These are phyloP conservation scores for Paramisgurnus dabryanus DNA, from an alignment of 2,113 vertebrate species.

Conservation along the genomic window DNA sequence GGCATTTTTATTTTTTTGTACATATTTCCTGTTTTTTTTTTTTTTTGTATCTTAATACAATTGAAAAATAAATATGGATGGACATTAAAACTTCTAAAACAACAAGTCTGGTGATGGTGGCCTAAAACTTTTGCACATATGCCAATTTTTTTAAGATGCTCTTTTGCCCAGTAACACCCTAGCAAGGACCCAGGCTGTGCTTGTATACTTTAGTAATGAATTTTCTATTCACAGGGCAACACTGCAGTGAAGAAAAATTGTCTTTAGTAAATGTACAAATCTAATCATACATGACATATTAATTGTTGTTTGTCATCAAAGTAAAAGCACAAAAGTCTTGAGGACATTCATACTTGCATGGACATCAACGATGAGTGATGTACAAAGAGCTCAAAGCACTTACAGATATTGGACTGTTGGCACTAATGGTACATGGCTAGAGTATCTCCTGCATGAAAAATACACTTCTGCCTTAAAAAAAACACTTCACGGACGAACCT, in stretches of 20 bases:
- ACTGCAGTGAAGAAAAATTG: too few relatives aligned
- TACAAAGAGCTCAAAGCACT: constrained; percentile 63
- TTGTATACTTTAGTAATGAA: not conserved
- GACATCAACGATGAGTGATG: constrained; percentile 69
- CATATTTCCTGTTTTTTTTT: too few relatives aligned
- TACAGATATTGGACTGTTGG: constrained; percentile 64
- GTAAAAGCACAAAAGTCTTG: constrained; percentile 51
- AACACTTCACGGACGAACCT: constrained; percentile 59
- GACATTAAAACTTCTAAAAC: too few relatives aligned
- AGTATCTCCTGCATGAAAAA: constrained; percentile 57
- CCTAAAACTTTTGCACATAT: too few relatives aligned
- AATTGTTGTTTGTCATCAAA: not conserved
- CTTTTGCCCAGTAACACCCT: too few relatives aligned
- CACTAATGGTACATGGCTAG: constrained; percentile 51
- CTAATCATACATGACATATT: not conserved
- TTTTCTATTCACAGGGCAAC: not conserved
- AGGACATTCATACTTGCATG: constrained; percentile 62
- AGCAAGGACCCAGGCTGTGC: too few relatives aligned
- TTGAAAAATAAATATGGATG: too few relatives aligned
- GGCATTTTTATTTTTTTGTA: too few relatives aligned
- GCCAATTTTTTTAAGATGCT: too few relatives aligned
- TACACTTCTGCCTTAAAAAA: constrained; percentile 60
- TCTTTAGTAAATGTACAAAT: not conserved
- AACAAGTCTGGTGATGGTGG: too few relatives aligned
- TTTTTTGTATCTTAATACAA: too few relatives aligned